A percentile compares a stretch with the other conserved stretches of the same genome.
phyloP scores from a whole-genome alignment of 92 coral and sea anemone species.

The Parazoanthus swiftii region DNA sequence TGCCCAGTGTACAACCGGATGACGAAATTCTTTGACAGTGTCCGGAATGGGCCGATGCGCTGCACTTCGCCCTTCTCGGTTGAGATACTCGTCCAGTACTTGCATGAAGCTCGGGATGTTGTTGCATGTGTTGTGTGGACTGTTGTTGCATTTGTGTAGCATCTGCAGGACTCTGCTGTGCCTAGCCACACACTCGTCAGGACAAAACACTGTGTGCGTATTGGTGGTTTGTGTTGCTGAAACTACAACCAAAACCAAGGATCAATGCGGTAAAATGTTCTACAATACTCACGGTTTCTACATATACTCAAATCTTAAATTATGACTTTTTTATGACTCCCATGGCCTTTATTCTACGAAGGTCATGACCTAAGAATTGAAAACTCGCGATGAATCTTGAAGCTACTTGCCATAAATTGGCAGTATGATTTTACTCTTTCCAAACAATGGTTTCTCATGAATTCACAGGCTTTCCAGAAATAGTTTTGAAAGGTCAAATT shows the following conservation, averaged over 20 bases:
- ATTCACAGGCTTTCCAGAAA: no score
- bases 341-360: no score
- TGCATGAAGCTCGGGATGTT: constrained; percentile 31
- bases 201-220: constrained; percentile 30
- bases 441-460: no score
- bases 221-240: not conserved
- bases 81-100: constrained; percentile 30
- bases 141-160: constrained; percentile 27
- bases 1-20: constrained; percentile 37
- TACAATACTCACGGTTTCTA: not conserved
- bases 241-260: not conserved
- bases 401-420: no score
- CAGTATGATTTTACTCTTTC: no score
- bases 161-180: constrained; percentile 20
- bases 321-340: no score
- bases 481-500: no score
- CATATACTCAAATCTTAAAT: not conserved
- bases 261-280: no score
- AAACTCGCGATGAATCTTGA: no score
- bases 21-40: constrained; percentile 24
- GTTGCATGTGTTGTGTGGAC: not conserved
- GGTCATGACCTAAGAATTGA: no score
- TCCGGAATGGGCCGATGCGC: constrained; percentile 26
- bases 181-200: constrained; percentile 22
- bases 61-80: constrained; percentile 24